Evolutionary conservation across 1,140 invertebrate genomes (phyloP).

Genomic region (Drosophila sechellia): DNA sequence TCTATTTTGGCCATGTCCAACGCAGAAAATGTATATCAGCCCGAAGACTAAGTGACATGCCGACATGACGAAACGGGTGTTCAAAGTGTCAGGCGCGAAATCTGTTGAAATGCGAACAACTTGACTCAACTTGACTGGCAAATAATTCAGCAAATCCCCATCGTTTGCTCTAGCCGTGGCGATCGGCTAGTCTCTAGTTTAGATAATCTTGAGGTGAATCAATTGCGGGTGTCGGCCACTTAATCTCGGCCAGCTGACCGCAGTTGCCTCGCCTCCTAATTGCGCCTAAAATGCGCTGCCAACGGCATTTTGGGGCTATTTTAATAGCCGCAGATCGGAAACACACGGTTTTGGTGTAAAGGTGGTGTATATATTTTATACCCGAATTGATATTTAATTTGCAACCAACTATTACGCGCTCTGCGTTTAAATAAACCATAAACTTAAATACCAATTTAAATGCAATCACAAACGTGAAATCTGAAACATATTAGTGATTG

Average conservation of each 20-base stretch:
- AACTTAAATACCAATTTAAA: too few relatives aligned
- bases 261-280: conserved; percentile 61
- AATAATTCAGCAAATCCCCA: conserved; percentile 56
- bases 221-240: conserved; percentile 62
- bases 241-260: conserved; percentile 69
- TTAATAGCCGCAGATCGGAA: conserved; percentile 55
- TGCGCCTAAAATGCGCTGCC: conserved; percentile 72
- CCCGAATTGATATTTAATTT: too few relatives aligned
- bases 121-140: conserved; percentile 69
- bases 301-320: conserved; percentile 56
- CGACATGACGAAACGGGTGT: conserved; percentile 76
- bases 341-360: conserved; percentile 26
- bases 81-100: conserved; percentile 77
- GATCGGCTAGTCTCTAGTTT: conserved; percentile 40
- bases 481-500: too few relatives aligned
- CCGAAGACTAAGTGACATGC: conserved; percentile 68
- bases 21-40: conserved; percentile 41
- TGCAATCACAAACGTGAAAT: not conserved
- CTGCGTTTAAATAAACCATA: too few relatives aligned
- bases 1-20: conserved; percentile 40
- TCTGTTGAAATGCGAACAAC: conserved; percentile 71
- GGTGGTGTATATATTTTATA: too few relatives aligned
- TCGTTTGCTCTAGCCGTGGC: conserved; percentile 6
- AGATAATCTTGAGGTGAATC: conserved; percentile 45
- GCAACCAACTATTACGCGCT: too few relatives aligned